Evolutionary conservation across 2,888 invertebrate genomes (phyloP).

Genomic region (Opisthograptis luteolata): DNA sequence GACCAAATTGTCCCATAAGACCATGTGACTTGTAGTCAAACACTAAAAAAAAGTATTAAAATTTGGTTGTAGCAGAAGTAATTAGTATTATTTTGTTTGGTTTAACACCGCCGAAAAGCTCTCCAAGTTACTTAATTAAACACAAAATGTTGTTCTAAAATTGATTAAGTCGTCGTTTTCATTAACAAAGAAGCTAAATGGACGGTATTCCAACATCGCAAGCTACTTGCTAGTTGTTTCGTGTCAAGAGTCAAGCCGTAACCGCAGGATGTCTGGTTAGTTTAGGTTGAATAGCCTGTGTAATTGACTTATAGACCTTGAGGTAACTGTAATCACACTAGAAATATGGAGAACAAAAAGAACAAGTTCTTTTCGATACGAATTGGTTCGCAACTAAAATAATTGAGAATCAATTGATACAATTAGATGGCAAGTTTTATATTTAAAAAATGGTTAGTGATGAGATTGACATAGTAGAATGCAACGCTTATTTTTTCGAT

Average conservation of each 20-base stretch:
- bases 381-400: too few relatives aligned
- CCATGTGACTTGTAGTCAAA: too few relatives aligned
- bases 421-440: too few relatives aligned
- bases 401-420: too few relatives aligned
- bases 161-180: slow-evolving; percentile 3
- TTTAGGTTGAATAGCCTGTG: slow-evolving; percentile 7
- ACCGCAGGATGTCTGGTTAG: slow-evolving; percentile 13
- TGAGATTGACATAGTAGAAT: too few relatives aligned
- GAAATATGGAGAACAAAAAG: neutral
- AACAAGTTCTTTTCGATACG: too few relatives aligned
- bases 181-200: slow-evolving; percentile 12
- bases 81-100: too few relatives aligned
- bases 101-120: neutral
- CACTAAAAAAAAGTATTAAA: too few relatives aligned
- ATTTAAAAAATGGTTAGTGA: too few relatives aligned
- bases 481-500: too few relatives aligned
- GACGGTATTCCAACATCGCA: slow-evolving; percentile 1
- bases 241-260: neutral
- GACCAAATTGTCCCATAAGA: too few relatives aligned
- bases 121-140: neutral
- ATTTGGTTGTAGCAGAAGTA: too few relatives aligned
- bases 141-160: neutral
- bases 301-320: slow-evolving; percentile 7
- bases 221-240: slow-evolving; percentile 12
- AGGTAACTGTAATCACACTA: neutral